Percentiles rank a stretch among this genome's conserved stretches.
Conservation (phyloP, 2,797 vertebrate species). For the Macroramphosus scolopax region DNA sequence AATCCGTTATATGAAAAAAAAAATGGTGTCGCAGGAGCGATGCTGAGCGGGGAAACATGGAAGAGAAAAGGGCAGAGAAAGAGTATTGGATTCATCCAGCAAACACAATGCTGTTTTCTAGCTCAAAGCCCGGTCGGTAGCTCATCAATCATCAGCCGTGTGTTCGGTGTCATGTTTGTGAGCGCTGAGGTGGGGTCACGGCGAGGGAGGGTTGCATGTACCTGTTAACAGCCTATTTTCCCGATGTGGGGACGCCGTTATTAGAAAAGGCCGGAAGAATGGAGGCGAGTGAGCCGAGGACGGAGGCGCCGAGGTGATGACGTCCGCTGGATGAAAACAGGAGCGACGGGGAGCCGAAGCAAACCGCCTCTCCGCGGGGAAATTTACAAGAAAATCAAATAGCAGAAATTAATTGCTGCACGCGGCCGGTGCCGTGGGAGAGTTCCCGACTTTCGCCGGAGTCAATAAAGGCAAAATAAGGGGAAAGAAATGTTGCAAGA, state of each 20-base stretch:
- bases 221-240: constrained; percentile 43
- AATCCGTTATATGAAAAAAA: constrained; percentile 20
- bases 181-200: constrained; percentile 26
- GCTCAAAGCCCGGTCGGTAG: constrained; percentile 53
- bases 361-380: constrained; percentile 27
- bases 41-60: constrained; percentile 3
- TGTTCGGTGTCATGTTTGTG: constrained; percentile 56
- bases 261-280: constrained; percentile 69
- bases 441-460: constrained; percentile 21
- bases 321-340: constrained; percentile 84
- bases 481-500: constrained; percentile 3
- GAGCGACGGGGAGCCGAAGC: constrained; percentile 66
- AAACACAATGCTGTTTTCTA: constrained; percentile 60
- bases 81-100: constrained; percentile 43
- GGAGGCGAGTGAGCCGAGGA: constrained; percentile 76
- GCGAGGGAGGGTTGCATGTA: constrained; percentile 6
- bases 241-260: constrained; percentile 78
- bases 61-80: constrained; percentile 1
- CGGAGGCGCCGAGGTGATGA: constrained; percentile 82
- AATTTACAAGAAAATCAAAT: constrained; percentile 53
- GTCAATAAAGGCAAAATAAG: constrained; percentile 13
- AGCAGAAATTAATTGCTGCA: constrained; percentile 38
- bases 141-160: constrained; percentile 68
- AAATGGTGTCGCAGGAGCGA: constrained; percentile 6
- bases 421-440: constrained; percentile 12